Evolutionary conservation across 1,140 invertebrate genomes (phyloP).

Genomic region (Cherax destructor): DNA sequence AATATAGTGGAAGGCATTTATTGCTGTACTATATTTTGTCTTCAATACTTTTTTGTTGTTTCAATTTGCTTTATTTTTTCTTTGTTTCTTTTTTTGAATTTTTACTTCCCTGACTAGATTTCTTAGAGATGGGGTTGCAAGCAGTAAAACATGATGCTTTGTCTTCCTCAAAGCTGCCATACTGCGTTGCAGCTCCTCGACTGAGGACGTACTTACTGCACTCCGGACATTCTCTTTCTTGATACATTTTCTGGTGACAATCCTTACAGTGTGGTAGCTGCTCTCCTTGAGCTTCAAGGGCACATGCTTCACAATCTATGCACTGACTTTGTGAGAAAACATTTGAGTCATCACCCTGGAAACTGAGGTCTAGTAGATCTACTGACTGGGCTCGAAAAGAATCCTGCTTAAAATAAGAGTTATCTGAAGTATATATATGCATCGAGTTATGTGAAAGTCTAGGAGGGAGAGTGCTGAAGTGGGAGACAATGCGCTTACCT

Average conservation of each 20-base stretch:
- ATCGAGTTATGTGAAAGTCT: constrained; percentile 22
- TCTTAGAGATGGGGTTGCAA: constrained; percentile 5
- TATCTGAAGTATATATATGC: not conserved
- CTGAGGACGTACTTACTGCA: constrained; percentile 27
- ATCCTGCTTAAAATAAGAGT: not conserved
- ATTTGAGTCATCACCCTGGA: not conserved
- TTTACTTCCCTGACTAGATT: not conserved
- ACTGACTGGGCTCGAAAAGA: constrained; percentile 22
- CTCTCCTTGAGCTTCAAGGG: constrained; percentile 16
- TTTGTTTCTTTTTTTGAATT: constrained; percentile 22
- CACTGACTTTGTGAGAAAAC: constrained; percentile 23
- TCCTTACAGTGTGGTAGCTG: not conserved
- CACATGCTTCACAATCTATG: constrained; percentile 47
- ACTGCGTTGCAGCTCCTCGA: not conserved
- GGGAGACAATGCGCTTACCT: constrained; percentile 31
- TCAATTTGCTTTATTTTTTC: not conserved
- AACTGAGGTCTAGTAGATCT: constrained; percentile 11
- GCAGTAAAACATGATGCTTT: constrained; percentile 54
- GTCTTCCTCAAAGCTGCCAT: not conserved
- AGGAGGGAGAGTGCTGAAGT: constrained; percentile 39
- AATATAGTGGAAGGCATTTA: too few species aligned
- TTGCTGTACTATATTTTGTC: not conserved
- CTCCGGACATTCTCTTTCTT: constrained; percentile 13
- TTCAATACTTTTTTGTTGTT: constrained; percentile 3
- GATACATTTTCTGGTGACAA: constrained; percentile 19